These are phyloP conservation scores for Euzophera pinguis DNA, from an alignment of 2,888 invertebrate species.

Conservation along the genomic window DNA sequence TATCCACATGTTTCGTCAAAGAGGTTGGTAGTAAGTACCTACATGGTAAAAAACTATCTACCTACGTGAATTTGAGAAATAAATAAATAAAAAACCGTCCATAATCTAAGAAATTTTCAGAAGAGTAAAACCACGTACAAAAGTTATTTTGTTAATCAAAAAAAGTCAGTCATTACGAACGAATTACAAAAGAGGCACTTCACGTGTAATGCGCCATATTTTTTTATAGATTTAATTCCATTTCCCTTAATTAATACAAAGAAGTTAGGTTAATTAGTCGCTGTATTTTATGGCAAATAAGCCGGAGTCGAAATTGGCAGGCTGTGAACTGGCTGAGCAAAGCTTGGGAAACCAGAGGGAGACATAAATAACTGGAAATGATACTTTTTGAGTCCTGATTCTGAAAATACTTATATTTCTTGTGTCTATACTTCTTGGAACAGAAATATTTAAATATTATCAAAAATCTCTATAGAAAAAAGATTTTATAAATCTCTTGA, in stretches of 20 bases:
- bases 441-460: too few relatives aligned
- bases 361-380: background rate
- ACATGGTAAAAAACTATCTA: too few relatives aligned
- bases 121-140: background rate
- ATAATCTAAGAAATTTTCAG: too few relatives aligned
- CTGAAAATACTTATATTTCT: too few relatives aligned
- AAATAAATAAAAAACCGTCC: too few relatives aligned
- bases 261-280: conserved; percentile 24
- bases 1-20: too few relatives aligned
- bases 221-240: conserved; percentile 15
- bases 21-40: too few relatives aligned
- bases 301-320: conserved; percentile 36
- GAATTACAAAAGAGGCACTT: background rate
- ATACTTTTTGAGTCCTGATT: background rate
- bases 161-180: background rate
- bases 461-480: too few relatives aligned
- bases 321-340: conserved; percentile 33
- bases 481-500: too few relatives aligned
- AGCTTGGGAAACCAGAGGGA: conserved; percentile 23
- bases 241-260: conserved; percentile 20
- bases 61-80: too few relatives aligned
- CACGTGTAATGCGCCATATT: background rate
- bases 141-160: background rate
- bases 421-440: too few relatives aligned
- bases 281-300: conserved; percentile 25